Conservation (phyloP, 2,888 invertebrate genomes). For the Coecobrya sp. region DNA sequence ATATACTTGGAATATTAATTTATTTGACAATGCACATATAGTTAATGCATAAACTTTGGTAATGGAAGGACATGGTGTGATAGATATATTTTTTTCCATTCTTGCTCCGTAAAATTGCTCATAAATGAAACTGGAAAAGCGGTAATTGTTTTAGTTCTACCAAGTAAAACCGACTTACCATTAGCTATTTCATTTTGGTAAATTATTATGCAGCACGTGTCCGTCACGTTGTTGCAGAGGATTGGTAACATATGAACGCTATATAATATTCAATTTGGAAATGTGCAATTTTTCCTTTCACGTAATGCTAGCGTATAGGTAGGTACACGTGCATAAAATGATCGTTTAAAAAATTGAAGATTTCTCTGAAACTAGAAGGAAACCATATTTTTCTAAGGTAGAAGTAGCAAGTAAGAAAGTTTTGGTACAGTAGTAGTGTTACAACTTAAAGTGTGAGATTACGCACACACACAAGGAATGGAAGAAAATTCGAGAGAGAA, state of each 20-base stretch:
- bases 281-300: neutral
- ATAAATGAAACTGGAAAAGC: neutral
- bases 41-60: constrained; percentile 31
- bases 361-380: constrained; percentile 10
- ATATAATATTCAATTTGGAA: neutral
- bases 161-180: neutral
- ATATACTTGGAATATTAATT: constrained; percentile 41
- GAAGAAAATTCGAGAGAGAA: constrained; percentile 46
- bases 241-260: neutral
- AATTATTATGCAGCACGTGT: constrained; percentile 11
- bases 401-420: neutral
- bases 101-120: neutral
- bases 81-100: neutral
- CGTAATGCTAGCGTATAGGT: neutral
- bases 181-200: neutral
- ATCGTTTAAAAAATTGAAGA: neutral
- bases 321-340: neutral
- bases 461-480: neutral
- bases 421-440: neutral
- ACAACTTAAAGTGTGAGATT: constrained; percentile 3
- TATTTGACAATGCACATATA: neutral
- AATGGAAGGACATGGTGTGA: neutral
- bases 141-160: constrained; percentile 39
- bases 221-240: neutral
- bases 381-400: constrained; percentile 33